Evolutionary conservation across 2,888 invertebrate genomes (phyloP).

Genomic region (Polydesmus complanatus): DNA sequence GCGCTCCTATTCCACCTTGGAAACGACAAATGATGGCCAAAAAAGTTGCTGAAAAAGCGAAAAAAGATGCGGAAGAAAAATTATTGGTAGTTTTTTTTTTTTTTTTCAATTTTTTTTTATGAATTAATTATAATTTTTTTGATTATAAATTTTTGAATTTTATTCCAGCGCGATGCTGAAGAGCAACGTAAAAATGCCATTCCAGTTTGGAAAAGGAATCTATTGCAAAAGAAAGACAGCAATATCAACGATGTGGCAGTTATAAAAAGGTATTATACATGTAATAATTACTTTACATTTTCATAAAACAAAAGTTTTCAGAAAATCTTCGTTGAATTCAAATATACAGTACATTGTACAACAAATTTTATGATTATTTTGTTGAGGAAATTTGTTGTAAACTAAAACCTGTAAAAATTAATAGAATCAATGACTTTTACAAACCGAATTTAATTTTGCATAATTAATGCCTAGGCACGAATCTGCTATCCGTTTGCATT

Average conservation of each 20-base stretch:
- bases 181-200: constrained; percentile 52
- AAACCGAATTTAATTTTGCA: no score
- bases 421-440: no score
- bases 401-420: no score
- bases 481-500: no score
- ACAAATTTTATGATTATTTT: no score
- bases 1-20: constrained; percentile 84
- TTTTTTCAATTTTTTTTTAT: not conserved
- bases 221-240: constrained; percentile 41
- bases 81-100: constrained; percentile 44
- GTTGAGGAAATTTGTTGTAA: no score
- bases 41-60: constrained; percentile 83
- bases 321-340: no score
- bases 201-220: constrained; percentile 86
- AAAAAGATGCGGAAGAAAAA: constrained; percentile 76
- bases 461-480: no score
- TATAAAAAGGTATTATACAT: no score
- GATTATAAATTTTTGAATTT: not conserved
- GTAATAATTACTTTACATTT: no score
- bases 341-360: no score
- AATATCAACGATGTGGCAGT: no score
- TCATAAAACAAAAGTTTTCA: not conserved
- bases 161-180: constrained; percentile 24
- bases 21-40: constrained; percentile 89
- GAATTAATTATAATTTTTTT: not conserved